Conservation (phyloP, 1,140 invertebrate species). For the Caenorhabditis inopinata region DNA sequence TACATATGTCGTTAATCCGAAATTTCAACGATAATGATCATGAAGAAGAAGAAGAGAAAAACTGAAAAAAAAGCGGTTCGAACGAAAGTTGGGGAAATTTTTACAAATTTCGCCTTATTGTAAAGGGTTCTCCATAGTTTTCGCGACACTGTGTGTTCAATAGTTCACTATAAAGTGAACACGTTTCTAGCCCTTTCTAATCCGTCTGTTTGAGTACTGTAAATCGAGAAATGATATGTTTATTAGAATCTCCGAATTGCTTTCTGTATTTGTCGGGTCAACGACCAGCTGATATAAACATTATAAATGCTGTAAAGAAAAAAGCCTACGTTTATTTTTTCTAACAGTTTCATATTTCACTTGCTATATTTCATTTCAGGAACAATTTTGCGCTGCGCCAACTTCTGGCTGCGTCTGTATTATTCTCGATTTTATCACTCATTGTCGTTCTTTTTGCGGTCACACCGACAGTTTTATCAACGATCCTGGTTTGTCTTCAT, state of each 20-base stretch:
- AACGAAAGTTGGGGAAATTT: neutral
- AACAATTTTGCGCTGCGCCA: neutral
- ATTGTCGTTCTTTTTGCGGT: neutral
- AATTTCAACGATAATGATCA: neutral
- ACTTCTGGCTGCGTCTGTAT: neutral
- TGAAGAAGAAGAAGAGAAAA: neutral
- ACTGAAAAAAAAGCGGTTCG: constrained; percentile 4
- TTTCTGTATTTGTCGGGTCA: too few relatives aligned
- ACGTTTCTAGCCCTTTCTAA: too few relatives aligned
- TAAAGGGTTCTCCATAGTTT: neutral
- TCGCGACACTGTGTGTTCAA: neutral
- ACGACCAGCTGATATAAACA: too few relatives aligned
- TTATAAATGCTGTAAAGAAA: too few relatives aligned
- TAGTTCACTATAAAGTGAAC: too few relatives aligned
- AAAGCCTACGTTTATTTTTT: too few relatives aligned
- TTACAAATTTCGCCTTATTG: neutral
- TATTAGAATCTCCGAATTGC: too few relatives aligned
- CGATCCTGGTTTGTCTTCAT: neutral
- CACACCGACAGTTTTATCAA: neutral
- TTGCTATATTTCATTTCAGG: neutral
- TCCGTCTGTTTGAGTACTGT: too few relatives aligned
- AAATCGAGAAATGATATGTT: too few relatives aligned
- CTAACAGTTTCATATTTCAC: too few relatives aligned
- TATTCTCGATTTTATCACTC: neutral
- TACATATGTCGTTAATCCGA: neutral